phyloP scores from a whole-genome alignment of 1,140 invertebrate species.

The Eriocheir sinensis region DNA sequence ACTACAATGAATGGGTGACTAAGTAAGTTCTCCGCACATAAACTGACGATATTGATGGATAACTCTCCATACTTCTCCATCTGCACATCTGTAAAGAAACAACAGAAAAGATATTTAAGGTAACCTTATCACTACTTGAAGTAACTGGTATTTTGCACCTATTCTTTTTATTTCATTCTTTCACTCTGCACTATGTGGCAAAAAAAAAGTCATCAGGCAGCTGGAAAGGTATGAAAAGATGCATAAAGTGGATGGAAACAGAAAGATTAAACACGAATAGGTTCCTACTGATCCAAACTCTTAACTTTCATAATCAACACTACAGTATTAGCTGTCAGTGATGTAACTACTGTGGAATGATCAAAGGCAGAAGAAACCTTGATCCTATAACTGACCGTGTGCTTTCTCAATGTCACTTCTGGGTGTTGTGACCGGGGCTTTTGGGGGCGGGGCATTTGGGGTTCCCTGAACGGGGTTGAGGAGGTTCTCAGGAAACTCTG shows the following conservation, averaged over 20 bases:
- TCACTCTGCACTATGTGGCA: too few species aligned
- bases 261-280: too few species aligned
- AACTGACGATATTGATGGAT: constrained; percentile 85
- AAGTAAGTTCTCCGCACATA: constrained; percentile 93
- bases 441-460: neutral
- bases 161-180: too few species aligned
- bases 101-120: constrained; percentile 33
- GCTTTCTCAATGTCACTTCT: neutral
- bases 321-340: neutral
- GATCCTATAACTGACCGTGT: neutral
- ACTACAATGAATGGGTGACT: constrained; percentile 96
- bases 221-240: too few species aligned
- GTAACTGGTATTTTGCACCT: too few species aligned
- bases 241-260: too few species aligned
- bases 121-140: too few species aligned
- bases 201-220: too few species aligned
- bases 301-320: too few species aligned
- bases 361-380: neutral
- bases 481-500: constrained; percentile 69
- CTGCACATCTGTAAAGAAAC: constrained; percentile 79
- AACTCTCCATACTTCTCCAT: constrained; percentile 84
- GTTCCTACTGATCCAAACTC: too few species aligned
- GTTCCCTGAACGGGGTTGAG: constrained; percentile 56
- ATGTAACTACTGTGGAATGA: neutral
- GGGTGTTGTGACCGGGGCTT: neutral